Evolutionary conservation across 2,888 invertebrate species (phyloP).

Genomic region (Cataglyphis albicans): DNA sequence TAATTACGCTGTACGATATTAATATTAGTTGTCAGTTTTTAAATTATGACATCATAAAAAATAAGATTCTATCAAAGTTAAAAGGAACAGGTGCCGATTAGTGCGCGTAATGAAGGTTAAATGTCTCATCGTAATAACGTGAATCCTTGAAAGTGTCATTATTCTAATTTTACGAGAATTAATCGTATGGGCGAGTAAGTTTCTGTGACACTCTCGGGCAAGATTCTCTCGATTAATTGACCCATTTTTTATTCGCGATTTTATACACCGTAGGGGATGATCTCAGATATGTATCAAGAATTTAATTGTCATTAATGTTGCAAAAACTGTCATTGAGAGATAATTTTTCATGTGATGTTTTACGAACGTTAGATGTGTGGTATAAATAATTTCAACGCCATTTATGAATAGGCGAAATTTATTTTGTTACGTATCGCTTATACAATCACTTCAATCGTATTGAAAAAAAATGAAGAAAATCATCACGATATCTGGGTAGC

Average conservation of each 20-base stretch:
- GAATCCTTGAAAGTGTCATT: constrained; percentile 28
- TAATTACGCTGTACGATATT: neutral
- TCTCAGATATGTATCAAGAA: constrained; percentile 10
- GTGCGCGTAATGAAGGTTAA: constrained; percentile 29
- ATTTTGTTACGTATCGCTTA: neutral
- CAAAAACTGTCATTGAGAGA: constrained; percentile 42
- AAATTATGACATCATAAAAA: constrained; percentile 67
- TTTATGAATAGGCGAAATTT: neutral
- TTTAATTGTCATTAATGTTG: constrained; percentile 61
- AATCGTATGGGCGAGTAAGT: constrained; percentile 21
- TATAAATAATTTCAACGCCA: constrained; percentile 6
- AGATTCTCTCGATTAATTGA: constrained; percentile 59
- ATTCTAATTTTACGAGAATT: constrained; percentile 63
- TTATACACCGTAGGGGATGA: neutral
- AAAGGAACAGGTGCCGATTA: constrained; percentile 12
- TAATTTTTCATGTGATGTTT: constrained; percentile 49
- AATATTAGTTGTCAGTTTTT: neutral
- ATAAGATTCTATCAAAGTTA: constrained; percentile 61
- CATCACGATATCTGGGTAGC: neutral
- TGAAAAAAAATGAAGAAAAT: neutral
- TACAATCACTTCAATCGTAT: neutral
- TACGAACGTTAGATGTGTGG: neutral
- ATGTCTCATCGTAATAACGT: constrained; percentile 6
- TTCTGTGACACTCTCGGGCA: constrained; percentile 35
- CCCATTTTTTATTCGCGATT: constrained; percentile 33